Evolutionary conservation across 2,113 vertebrate species (phyloP).

Genomic region (Oenanthe oenanthe): DNA sequence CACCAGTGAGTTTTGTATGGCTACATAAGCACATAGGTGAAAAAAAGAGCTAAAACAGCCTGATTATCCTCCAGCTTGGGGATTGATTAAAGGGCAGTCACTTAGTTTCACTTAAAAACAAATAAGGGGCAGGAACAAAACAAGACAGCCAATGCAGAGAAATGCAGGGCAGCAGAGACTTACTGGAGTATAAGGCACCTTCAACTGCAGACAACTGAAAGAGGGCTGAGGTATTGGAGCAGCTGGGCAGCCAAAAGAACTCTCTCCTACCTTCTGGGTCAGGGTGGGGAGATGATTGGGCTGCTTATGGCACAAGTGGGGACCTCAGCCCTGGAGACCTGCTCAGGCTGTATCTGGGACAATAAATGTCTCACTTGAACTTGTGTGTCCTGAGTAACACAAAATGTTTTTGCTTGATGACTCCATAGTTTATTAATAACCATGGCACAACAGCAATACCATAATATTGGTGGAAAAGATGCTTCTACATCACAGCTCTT

Average conservation of each 20-base stretch:
- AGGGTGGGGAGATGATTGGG: background rate
- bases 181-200: background rate
- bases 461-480: background rate
- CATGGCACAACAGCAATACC: background rate
- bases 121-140: background rate
- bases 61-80: background rate
- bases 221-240: background rate
- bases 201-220: background rate
- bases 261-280: fast-evolving
- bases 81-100: background rate
- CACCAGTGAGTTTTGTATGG: background rate
- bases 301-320: fast-evolving
- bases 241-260: background rate
- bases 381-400: background rate
- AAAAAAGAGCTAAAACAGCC: background rate
- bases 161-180: background rate
- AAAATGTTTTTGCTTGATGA: background rate
- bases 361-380: background rate
- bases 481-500: background rate
- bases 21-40: background rate
- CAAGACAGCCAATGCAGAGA: background rate
- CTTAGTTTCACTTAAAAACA: background rate
- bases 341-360: fast-evolving
- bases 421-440: background rate
- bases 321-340: background rate